These are phyloP conservation scores for Heliconius aoede DNA, from an alignment of 2,888 invertebrate genomes.

Conservation along the genomic window DNA sequence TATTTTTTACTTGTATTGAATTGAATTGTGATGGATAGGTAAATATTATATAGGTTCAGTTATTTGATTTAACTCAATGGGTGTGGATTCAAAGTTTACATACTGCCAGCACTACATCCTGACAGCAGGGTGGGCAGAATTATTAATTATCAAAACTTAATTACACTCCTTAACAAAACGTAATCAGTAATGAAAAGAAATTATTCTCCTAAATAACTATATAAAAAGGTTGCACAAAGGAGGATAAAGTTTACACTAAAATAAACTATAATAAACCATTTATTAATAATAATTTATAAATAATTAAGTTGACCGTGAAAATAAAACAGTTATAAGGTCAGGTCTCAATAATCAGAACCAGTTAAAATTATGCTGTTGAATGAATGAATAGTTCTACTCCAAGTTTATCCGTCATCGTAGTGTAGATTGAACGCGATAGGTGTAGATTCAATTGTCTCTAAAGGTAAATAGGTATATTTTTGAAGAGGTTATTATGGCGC, in stretches of 20 bases:
- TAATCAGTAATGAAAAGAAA: no score
- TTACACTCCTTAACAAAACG: no score
- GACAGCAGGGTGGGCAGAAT: no score
- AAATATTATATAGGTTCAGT: background rate
- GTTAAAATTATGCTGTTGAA: constrained; percentile 15
- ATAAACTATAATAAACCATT: background rate
- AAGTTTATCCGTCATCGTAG: background rate
- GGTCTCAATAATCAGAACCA: background rate
- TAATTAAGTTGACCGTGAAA: constrained; percentile 16
- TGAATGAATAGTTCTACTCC: constrained; percentile 6
- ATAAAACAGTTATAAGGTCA: constrained; percentile 17
- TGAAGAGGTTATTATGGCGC: no score
- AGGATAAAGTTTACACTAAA: background rate
- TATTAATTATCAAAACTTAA: no score
- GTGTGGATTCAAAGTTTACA: background rate
- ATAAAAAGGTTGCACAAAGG: background rate
- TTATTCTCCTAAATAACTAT: no score
- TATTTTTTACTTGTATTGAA: background rate
- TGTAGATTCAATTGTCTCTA: background rate
- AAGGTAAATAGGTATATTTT: background rate
- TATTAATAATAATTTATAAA: constrained; percentile 1
- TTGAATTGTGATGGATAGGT: background rate
- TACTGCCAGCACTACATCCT: no score
- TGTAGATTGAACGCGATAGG: background rate
- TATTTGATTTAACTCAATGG: background rate